Evolutionary conservation across 2,888 invertebrate genomes (phyloP).

Genomic region (Calliscelio sp.): DNA sequence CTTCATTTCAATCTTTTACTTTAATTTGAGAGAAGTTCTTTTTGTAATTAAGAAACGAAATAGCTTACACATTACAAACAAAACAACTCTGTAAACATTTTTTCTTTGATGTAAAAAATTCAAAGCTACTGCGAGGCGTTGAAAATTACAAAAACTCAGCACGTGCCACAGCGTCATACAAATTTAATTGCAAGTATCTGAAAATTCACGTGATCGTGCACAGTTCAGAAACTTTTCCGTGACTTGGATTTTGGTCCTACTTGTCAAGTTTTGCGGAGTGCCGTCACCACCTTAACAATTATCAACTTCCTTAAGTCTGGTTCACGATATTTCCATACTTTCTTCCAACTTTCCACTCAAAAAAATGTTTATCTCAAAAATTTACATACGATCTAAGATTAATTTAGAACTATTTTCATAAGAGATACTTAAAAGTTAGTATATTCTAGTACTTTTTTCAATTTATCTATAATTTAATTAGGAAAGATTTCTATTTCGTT

Average conservation of each 20-base stretch:
- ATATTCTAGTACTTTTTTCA: no score
- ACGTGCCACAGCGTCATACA: conserved; percentile 26
- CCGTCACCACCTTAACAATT: conserved; percentile 53
- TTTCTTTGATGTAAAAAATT: background rate
- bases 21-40: no score
- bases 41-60: no score
- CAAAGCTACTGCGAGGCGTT: background rate
- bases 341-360: conserved; percentile 25
- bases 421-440: no score
- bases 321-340: conserved; percentile 25
- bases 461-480: no score
- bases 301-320: conserved; percentile 51
- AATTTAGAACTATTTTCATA: no score
- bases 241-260: conserved; percentile 19
- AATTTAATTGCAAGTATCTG: conserved; percentile 49
- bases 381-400: no score
- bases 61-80: no score
- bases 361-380: conserved; percentile 38
- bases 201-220: background rate
- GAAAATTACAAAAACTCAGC: conserved; percentile 7
- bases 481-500: no score
- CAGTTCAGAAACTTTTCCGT: conserved; percentile 36
- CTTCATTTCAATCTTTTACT: no score
- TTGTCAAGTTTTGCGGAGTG: conserved; percentile 41
- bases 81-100: no score